Conservation (phyloP, 2,113 vertebrate genomes). For the Anhinga rufa region DNA sequence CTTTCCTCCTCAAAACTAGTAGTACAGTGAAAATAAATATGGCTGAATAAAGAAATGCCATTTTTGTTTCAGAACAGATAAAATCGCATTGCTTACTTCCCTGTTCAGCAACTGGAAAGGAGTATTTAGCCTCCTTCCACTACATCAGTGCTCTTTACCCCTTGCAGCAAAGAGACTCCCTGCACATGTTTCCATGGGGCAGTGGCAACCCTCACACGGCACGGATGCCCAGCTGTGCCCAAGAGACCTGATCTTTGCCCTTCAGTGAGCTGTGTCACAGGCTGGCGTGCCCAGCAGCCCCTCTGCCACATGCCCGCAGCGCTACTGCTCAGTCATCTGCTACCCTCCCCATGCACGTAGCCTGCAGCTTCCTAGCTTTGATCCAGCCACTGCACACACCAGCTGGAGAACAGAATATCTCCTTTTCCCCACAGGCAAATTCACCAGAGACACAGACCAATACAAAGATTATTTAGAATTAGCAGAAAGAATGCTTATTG, state of each 20-base stretch:
- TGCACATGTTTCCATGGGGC: neutral
- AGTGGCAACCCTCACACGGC: rapidly evolving
- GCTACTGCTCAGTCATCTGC: neutral
- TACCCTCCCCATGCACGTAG: neutral
- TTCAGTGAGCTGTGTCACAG: neutral
- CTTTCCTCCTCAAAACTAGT: neutral
- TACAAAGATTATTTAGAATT: neutral
- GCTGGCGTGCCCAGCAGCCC: too few relatives aligned
- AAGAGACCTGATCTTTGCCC: neutral
- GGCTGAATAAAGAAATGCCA: neutral
- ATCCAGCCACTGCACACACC: neutral
- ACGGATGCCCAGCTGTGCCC: rapidly evolving
- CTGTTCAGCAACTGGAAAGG: neutral
- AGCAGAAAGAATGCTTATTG: neutral
- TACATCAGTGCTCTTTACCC: neutral
- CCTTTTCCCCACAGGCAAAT: neutral
- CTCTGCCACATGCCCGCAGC: neutral
- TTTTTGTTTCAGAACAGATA: neutral
- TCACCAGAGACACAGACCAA: neutral
- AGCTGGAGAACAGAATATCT: neutral
- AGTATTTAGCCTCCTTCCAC: neutral
- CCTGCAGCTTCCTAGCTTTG: neutral
- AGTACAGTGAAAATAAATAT: neutral
- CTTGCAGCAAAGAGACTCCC: neutral
- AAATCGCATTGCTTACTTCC: neutral